Base-by-base conservation (phyloP, 2,888 invertebrate species). In the Nemotelus pantherinus region DNA sequence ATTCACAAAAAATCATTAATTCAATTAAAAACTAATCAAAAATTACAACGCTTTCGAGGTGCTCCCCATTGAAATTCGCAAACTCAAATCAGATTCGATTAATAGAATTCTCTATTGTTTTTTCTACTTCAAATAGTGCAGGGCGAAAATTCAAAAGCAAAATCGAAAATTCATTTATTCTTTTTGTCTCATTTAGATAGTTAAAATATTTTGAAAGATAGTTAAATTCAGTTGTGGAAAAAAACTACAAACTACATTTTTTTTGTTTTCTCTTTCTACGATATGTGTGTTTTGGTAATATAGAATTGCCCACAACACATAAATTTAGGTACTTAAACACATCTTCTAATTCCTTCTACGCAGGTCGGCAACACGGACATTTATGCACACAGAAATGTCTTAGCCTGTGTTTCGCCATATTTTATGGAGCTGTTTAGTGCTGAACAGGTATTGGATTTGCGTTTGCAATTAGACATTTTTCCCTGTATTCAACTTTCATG, bases 401-500 rank as follows among this genome's bases (percentile, higher is more conserved):
- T 95, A 82, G 94, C 94, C 3, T 93, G 94, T 81, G 92, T 92
- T 68, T 93, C 94, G 81, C 92, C 93, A 3, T 92, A 92, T 85
- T 89, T 95, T 80, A 92, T 94, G 84, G 93, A 94, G 83, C 87
- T 93, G 83, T 93, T 95, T 85, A 90, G 90, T 79, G 87, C 88
- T 63, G 89, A 91, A 81, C 88, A 89, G 81, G 90, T 90, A 77
- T 74, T 63, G 41, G 48, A 74, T 74, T 74, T 74, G 58, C 50
- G 7, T 41, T 74, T 39, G n/a, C n/a, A n/a, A n/a, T 48, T 4
- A 3, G 43, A 9, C 45, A 67, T 57, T 79, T 74, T 39, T 77
- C 43, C n/a, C n/a, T n/a, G n/a, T n/a, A n/a, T n/a, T n/a, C n/a
- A n/a, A n/a, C n/a, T 67, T 10, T 65, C 60, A 2, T 55, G 43